phyloP scores from a whole-genome alignment of 2,797 vertebrate species.

The Propithecus perrieri region DNA sequence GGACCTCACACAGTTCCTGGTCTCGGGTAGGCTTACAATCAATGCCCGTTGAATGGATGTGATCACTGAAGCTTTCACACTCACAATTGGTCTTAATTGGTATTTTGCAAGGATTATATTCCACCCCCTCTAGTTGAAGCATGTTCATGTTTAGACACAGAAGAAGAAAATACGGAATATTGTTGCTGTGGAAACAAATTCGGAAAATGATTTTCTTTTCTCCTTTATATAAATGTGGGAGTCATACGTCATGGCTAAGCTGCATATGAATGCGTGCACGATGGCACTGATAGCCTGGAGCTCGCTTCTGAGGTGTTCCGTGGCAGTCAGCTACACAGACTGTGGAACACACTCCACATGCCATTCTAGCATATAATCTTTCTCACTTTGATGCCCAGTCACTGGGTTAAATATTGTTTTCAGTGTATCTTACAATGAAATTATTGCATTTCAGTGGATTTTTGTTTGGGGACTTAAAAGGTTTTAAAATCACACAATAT shows the following conservation, averaged over 20 bases:
- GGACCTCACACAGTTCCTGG: not conserved
- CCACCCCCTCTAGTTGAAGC: not conserved
- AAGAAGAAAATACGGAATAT: constrained; percentile 48
- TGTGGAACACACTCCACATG: fast-evolving
- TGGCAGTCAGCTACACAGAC: not conserved
- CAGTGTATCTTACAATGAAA: constrained; percentile 42
- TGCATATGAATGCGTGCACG: not conserved
- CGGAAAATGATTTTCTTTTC: constrained; percentile 51
- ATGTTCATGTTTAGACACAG: constrained; percentile 32
- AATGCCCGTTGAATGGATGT: not conserved
- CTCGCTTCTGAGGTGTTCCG: not conserved
- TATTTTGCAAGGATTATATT: constrained; percentile 4
- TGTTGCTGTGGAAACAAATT: constrained; percentile 77
- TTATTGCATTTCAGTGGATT: constrained; percentile 53
- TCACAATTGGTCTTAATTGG: not conserved
- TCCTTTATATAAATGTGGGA: constrained; percentile 30
- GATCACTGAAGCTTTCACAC: not conserved
- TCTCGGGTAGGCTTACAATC: not conserved
- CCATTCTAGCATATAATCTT: not conserved
- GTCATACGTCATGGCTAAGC: not conserved
- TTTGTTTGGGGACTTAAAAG: constrained; percentile 54
- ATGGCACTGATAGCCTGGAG: not conserved
- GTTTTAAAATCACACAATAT: constrained; percentile 29
- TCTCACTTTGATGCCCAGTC: constrained; percentile 4
- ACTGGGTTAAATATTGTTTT: constrained; percentile 64